These are phyloP conservation scores for Coilia nasus DNA, from an alignment of 2,797 vertebrate species.

Conservation along the genomic window DNA sequence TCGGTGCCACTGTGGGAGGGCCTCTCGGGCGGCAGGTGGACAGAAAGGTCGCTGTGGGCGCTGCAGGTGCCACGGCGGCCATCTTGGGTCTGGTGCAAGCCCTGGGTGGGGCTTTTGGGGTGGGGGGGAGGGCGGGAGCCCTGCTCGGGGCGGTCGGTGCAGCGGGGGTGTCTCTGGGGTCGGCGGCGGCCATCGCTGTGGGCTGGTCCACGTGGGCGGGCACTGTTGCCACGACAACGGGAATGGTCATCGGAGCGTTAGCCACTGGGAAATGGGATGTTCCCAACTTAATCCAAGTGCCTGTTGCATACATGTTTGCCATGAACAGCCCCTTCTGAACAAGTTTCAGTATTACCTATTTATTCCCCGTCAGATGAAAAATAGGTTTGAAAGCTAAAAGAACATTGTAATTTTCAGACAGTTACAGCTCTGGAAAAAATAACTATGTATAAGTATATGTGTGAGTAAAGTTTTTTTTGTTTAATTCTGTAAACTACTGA, in stretches of 20 bases:
- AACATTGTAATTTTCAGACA: neutral
- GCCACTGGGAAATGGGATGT: constrained; percentile 43
- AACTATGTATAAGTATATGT: no score
- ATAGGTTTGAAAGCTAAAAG: neutral
- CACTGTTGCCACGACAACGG: constrained; percentile 41
- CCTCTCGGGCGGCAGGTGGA: constrained; percentile 34
- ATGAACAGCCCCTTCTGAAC: constrained; percentile 44
- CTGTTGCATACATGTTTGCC: constrained; percentile 50
- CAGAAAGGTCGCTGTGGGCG: constrained; percentile 41
- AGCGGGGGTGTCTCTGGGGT: constrained; percentile 53
- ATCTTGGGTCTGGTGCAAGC: constrained; percentile 34
- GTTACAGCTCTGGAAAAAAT: no score
- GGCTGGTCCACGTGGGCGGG: constrained; percentile 46
- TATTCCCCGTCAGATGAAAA: neutral
- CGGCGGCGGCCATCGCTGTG: constrained; percentile 41
- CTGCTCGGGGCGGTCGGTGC: constrained; percentile 51
- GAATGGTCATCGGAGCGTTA: constrained; percentile 44
- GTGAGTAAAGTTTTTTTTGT: no score
- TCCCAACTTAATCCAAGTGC: constrained; percentile 42
- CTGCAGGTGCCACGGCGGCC: constrained; percentile 23
- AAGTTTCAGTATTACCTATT: neutral
- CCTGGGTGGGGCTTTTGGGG: constrained; percentile 35
- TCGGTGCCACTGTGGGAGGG: constrained; percentile 50
- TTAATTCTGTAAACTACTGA: no score
- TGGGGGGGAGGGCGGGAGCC: constrained; percentile 51